A percentile compares a stretch with the other conserved stretches of the same genome.
phyloP scores from a whole-genome alignment of 2,113 vertebrate genomes.

The Emydura subglobosa region DNA sequence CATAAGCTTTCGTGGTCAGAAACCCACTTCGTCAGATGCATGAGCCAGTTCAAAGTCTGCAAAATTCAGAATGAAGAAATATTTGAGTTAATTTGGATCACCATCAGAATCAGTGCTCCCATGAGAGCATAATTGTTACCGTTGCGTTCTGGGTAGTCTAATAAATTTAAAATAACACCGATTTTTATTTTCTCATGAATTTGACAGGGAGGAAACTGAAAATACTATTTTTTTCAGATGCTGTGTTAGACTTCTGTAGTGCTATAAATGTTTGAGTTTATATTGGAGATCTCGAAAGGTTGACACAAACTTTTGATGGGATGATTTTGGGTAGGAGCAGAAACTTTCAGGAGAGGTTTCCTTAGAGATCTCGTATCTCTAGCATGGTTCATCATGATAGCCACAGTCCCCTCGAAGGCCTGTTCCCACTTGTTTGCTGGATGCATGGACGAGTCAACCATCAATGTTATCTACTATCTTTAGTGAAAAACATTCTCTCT shows the following conservation, averaged over 20 bases:
- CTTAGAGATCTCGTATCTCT: not conserved
- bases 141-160: not conserved
- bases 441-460: not conserved
- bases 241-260: not conserved
- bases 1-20: no score
- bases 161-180: not conserved
- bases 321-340: not conserved
- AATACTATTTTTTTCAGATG: not conserved
- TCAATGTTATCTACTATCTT: not conserved
- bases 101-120: not conserved
- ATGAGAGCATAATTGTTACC: not conserved
- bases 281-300: accelerated
- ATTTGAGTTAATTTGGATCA: not conserved
- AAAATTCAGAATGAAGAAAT: not conserved
- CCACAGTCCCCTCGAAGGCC: not conserved
- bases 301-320: not conserved
- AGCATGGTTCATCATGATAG: not conserved
- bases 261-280: not conserved
- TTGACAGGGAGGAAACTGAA: not conserved
- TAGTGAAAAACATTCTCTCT: not conserved
- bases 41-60: not conserved
- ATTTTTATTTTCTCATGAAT: not conserved
- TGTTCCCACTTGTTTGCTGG: not conserved
- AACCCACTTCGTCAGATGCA: no score
- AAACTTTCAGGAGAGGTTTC: not conserved